Evolutionary conservation across 53 echinoderm and acorn worm species (phyloP).

Genomic region (Luidia sarsii): DNA sequence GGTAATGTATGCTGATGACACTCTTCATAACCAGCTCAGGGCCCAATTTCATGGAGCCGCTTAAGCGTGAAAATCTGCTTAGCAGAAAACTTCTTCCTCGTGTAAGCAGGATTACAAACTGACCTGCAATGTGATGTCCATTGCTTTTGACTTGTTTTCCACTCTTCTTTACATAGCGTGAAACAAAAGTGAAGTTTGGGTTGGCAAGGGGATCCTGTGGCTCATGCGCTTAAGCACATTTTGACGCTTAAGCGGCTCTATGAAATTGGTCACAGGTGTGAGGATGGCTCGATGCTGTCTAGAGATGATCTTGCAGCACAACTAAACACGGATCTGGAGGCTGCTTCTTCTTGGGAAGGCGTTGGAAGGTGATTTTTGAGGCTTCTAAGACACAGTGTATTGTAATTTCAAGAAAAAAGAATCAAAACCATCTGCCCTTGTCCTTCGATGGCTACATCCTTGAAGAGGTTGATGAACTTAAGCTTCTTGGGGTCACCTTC

Average conservation of each 20-base stretch:
- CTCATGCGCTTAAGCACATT: no score
- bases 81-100: no score
- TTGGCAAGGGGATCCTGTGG: no score
- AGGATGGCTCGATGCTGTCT: not conserved
- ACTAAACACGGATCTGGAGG: not conserved
- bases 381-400: not conserved
- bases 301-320: not conserved
- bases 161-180: no score
- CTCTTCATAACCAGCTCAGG: not conserved
- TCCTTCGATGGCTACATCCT: not conserved
- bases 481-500: not conserved
- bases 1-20: not conserved
- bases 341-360: slow-evolving; percentile 9
- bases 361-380: not conserved
- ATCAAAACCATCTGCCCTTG: not conserved
- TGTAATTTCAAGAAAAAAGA: not conserved
- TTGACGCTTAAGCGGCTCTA: no score
- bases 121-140: no score
- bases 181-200: no score
- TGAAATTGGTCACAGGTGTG: no score
- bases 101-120: no score
- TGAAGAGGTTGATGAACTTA: not conserved
- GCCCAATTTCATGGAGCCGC: no score
- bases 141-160: no score
- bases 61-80: no score